These are phyloP conservation scores for Apistogramma diplotaenia DNA, from an alignment of 2,113 vertebrate species.

Conservation along the genomic window DNA sequence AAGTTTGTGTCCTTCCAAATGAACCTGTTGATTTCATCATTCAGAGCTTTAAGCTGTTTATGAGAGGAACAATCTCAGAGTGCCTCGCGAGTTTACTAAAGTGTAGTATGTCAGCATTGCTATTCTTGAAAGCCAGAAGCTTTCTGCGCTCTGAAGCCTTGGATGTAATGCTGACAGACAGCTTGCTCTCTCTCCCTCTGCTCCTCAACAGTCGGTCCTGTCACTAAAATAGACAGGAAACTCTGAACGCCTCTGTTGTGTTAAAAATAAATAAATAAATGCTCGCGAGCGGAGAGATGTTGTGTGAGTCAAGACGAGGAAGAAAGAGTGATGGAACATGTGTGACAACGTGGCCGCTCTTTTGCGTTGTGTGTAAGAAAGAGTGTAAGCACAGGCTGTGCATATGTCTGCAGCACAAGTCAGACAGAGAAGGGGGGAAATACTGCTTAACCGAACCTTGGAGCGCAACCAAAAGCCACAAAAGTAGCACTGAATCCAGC, in stretches of 20 bases:
- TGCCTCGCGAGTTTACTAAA: constrained; percentile 39
- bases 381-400: not conserved
- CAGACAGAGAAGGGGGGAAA: constrained; percentile 46
- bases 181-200: constrained; percentile 22
- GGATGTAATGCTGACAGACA: constrained; percentile 29
- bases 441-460: constrained; percentile 56
- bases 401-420: constrained; percentile 53
- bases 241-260: constrained; percentile 22
- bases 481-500: constrained; percentile 61
- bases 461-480: constrained; percentile 70
- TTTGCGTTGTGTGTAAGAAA: constrained; percentile 36
- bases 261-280: not conserved
- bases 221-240: constrained; percentile 11
- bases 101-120: constrained; percentile 53
- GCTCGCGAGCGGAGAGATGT: constrained; percentile 4
- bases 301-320: constrained; percentile 6
- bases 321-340: constrained; percentile 17
- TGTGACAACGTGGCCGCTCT: constrained; percentile 27
- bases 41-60: constrained; percentile 43
- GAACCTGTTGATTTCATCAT: constrained; percentile 54
- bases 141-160: constrained; percentile 26
- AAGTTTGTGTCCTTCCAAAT: constrained; percentile 32
- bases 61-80: constrained; percentile 54
- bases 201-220: constrained; percentile 5
- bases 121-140: constrained; percentile 56